phyloP scores from a whole-genome alignment of 2,113 vertebrate species.

The Craseonycteris thonglongyai region DNA sequence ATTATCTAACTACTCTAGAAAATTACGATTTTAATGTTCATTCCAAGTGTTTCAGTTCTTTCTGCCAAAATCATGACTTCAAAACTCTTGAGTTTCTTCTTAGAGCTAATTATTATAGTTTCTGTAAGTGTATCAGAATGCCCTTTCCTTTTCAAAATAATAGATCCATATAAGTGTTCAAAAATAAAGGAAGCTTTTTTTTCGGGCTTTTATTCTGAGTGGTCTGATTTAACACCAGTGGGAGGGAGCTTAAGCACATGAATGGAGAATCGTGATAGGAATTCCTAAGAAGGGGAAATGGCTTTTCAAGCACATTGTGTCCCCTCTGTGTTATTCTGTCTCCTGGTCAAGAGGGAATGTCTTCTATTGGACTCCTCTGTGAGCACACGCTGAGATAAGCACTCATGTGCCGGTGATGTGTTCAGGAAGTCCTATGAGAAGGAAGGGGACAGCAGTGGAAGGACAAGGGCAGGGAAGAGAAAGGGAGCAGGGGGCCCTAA shows the following conservation, averaged over 20 bases:
- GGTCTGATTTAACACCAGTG: not conserved
- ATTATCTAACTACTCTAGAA: conserved; percentile 48
- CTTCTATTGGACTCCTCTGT: not conserved
- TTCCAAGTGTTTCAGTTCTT: conserved; percentile 26
- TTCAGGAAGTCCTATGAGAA: not conserved
- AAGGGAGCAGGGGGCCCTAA: not conserved
- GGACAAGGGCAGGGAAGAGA: not conserved
- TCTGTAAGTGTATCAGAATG: conserved; percentile 49
- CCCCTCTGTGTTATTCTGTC: not conserved
- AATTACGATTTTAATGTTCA: conserved; percentile 43
- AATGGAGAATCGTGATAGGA: not conserved
- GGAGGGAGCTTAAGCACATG: not conserved
- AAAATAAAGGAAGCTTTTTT: not conserved
- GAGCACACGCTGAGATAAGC: not conserved
- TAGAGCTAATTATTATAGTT: conserved; percentile 57
- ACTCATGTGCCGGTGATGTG: not conserved
- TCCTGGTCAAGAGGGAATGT: not conserved
- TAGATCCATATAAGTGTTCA: not conserved
- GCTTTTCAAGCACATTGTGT: not conserved
- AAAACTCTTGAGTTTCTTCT: conserved; percentile 48
- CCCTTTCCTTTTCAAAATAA: not conserved
- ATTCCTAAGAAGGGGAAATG: not conserved
- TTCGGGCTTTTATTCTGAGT: not conserved
- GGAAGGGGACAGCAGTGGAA: rapidly evolving
- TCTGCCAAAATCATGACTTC: conserved; percentile 55